A percentile compares a stretch with the other conserved stretches of the same genome.
Evolutionary conservation across 2,113 vertebrate genomes (phyloP).

Genomic region (Tetrax tetrax): DNA sequence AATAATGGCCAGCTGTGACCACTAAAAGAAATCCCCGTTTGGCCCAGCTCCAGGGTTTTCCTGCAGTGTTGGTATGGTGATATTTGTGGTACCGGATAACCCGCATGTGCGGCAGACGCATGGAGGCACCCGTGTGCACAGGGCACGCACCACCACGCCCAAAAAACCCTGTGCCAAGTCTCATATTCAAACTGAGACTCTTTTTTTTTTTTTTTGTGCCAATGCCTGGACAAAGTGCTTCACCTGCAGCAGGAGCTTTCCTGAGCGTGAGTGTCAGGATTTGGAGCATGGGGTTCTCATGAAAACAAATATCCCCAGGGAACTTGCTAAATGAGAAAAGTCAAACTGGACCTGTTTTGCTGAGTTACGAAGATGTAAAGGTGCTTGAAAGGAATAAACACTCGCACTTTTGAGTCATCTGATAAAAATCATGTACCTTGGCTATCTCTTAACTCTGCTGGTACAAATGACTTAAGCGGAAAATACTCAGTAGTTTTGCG

Average conservation of each 20-base stretch:
- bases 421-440: slow-evolving; percentile 10
- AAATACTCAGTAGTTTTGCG: not conserved
- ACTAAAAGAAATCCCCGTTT: not conserved
- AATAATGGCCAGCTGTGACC: not conserved
- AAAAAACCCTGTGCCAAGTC: not conserved
- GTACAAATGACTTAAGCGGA: not conserved
- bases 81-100: not conserved
- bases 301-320: not conserved
- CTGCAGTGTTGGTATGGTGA: rapidly evolving
- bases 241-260: not conserved
- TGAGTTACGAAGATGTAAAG: slow-evolving; percentile 32
- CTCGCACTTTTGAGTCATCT: not conserved
- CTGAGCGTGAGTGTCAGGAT: not conserved
- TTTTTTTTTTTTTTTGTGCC: rapidly evolving
- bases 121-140: not conserved
- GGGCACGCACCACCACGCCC: rapidly evolving
- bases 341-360: not conserved
- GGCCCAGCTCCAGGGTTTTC: not conserved
- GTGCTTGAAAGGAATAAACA: not conserved
- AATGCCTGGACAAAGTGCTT: rapidly evolving
- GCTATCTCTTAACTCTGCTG: not conserved
- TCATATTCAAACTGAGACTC: not conserved
- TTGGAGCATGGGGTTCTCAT: not conserved
- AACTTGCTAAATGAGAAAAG: not conserved
- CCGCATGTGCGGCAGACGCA: rapidly evolving